Conservation (phyloP, 2,113 vertebrate species). For the Platysteira castanea region DNA sequence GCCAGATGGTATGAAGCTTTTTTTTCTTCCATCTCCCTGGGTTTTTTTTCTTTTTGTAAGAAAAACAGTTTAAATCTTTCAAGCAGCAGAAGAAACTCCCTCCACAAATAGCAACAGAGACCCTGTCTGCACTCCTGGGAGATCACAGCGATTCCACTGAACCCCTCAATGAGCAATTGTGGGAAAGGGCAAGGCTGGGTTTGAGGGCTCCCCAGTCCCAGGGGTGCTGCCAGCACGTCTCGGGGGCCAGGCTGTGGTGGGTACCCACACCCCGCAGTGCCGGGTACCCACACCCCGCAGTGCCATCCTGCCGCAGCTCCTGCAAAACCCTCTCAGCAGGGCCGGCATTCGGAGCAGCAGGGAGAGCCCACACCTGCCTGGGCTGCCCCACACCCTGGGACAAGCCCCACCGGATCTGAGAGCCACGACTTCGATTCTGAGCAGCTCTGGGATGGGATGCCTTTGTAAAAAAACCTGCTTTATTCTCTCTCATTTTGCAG, state of each 20-base stretch:
- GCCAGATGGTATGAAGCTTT: constrained; percentile 26
- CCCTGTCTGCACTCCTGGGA: not conserved
- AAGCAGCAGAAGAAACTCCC: not conserved
- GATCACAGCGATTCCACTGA: not conserved
- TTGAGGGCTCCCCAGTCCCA: not conserved
- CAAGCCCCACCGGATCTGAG: not conserved
- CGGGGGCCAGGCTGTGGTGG: not conserved
- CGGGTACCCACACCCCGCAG: not conserved
- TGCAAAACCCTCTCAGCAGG: not conserved
- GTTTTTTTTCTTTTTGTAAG: not conserved
- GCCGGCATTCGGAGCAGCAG: not conserved
- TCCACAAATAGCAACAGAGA: not conserved
- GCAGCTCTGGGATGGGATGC: not conserved
- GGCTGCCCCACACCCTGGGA: not conserved
- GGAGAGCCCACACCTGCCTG: accelerated
- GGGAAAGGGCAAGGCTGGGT: not conserved
- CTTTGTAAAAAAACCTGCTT: not conserved
- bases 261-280: accelerated
- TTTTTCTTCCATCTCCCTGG: not conserved
- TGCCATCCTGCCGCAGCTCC: not conserved
- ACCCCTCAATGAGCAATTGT: not conserved
- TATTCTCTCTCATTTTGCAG: not conserved
- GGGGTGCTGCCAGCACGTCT: not conserved
- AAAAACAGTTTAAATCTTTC: constrained; percentile 11
- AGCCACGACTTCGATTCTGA: not conserved